These are phyloP conservation scores for Peromyscus attwateri DNA, from an alignment of 2,797 vertebrate genomes.

Conservation along the genomic window DNA sequence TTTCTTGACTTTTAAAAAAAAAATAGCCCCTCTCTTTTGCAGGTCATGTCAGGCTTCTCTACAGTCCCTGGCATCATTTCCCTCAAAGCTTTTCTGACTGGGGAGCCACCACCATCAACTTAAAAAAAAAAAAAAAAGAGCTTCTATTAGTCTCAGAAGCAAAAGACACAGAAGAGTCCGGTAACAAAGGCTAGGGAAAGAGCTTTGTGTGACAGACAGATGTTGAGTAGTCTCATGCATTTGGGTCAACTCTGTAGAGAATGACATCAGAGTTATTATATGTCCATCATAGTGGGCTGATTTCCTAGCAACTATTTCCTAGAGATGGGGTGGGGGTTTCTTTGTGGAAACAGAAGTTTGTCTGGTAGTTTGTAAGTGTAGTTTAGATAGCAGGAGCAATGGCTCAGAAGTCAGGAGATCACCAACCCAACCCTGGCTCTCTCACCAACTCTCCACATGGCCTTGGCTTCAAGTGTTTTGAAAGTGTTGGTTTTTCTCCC, in stretches of 20 bases:
- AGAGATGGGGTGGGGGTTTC: not conserved
- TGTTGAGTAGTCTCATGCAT: not conserved
- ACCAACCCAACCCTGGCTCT: not conserved
- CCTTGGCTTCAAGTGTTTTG: not conserved
- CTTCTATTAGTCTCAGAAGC: slow-evolving; percentile 59
- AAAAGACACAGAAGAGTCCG: not conserved
- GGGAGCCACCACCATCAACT: not conserved
- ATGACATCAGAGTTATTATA: not conserved
- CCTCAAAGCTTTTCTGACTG: slow-evolving; percentile 52
- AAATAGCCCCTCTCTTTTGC: slow-evolving; percentile 69
- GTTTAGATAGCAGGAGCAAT: not conserved
- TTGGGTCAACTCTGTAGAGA: not conserved
- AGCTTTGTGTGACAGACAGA: not conserved
- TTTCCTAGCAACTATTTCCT: not conserved
- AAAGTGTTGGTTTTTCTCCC: not conserved
- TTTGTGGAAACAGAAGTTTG: not conserved
- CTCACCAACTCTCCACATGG: not conserved
- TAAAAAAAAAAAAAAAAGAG: not conserved
- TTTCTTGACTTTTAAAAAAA: slow-evolving; percentile 72
- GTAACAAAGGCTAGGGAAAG: not conserved
- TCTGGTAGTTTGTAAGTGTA: not conserved
- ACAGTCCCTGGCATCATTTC: slow-evolving; percentile 33
- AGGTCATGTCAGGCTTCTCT: slow-evolving; percentile 43
- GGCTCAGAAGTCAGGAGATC: not conserved
- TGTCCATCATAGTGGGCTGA: not conserved